Evolutionary conservation across 1,140 invertebrate species (phyloP), one percentile per base, ranked within the genome.

Genomic region (Brachionus asplanchnoidis): DNA sequence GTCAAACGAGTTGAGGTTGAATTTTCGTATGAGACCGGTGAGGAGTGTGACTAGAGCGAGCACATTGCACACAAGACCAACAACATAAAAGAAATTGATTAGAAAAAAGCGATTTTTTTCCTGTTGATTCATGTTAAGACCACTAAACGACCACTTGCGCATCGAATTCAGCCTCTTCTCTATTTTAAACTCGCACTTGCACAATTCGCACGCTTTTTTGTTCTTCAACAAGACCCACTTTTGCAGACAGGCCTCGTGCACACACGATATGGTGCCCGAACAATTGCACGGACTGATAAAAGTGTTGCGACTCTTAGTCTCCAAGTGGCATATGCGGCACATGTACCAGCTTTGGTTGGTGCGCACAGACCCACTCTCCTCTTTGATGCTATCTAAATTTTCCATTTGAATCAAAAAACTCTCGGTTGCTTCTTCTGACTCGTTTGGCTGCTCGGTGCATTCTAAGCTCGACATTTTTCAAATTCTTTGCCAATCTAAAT

Each of bases 191-290:
- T 95, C 94, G 90, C 95, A 97, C 92, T 96, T 96, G 92, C 96
- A 98, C 70, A 98, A 91, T 92, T 98, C 96, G 91, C 96, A 98
- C 79, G 93, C 93, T 89, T 94, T 93, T 78, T 94, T 97, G 26
- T 70, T 50, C 6, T 95, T 96, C 85, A 95, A 95, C 86, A 96
- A 96, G 87, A 98, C 93, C 96, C 96, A 98, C 89, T 97, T 95
- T 89, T 98, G 95, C 82, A 97, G 92, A 89, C 96, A 98, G 66
- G 93, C 92, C 89, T 97, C 95, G 90, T 97, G 96, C 11, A 98
- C 95, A 91, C 94, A 97, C 87, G 95, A 89, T 66, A 90, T 86
- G 78, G 88, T 88, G 11, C 90, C 90, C 17, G 87, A 85, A 93
- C 86, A 98, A 90, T 88, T 94, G 89, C 96, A 97, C 7, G 96